Conservation (phyloP, 2,888 invertebrate genomes). For the Pristionchus mayeri region DNA sequence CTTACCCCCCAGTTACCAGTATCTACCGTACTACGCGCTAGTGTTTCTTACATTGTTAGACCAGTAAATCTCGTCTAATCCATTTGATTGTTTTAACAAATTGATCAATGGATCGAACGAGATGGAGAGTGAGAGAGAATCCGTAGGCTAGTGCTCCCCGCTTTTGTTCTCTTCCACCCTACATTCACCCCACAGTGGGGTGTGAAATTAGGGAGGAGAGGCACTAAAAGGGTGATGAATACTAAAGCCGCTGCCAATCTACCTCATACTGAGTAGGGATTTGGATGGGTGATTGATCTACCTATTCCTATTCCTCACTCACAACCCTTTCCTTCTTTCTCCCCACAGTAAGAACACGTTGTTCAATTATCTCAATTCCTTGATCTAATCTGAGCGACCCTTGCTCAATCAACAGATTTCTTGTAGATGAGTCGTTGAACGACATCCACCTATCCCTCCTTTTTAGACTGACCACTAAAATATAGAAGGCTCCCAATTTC, state of each 20-base stretch:
- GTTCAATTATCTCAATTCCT: background rate
- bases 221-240: constrained; percentile 6
- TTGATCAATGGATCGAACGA: background rate
- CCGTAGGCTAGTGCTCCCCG: constrained; percentile 31
- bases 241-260: constrained; percentile 16
- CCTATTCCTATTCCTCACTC: background rate
- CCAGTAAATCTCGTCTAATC: background rate
- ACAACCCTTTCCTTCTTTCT: background rate
- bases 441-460: background rate
- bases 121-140: constrained; percentile 19
- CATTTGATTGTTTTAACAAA: background rate
- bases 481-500: constrained; percentile 7
- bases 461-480: background rate
- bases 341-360: background rate
- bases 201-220: background rate
- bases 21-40: constrained; percentile 27
- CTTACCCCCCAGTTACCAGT: constrained; percentile 2
- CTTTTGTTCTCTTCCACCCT: background rate
- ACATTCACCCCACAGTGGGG: background rate
- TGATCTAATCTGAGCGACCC: background rate
- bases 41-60: constrained; percentile 39
- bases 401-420: background rate
- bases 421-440: constrained; percentile 14
- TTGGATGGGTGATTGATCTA: background rate
- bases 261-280: constrained; percentile 1